A percentile compares a stretch with the other conserved stretches of the same genome.
Evolutionary conservation across 2,113 vertebrate species (phyloP).

Genomic region (Odocoileus virginianus): DNA sequence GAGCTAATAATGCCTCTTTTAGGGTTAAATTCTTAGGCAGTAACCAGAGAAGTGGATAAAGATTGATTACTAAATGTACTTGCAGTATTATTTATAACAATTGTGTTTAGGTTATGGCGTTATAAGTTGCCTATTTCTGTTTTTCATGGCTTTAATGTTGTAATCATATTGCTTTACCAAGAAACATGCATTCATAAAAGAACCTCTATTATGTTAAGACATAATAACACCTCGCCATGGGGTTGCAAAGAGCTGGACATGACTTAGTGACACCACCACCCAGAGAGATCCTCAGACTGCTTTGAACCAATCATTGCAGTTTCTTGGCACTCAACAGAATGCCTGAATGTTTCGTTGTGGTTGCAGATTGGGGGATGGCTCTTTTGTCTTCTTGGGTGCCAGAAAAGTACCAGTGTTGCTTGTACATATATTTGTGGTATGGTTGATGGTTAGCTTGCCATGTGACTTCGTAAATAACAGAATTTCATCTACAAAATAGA

Average conservation of each 20-base stretch:
- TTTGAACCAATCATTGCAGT: conserved; percentile 38
- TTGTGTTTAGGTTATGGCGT: background rate
- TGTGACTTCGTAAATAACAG: background rate
- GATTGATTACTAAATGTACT: background rate
- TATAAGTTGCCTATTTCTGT: background rate
- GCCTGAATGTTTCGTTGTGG: background rate
- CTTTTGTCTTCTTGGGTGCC: conserved; percentile 2
- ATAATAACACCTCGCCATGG: background rate
- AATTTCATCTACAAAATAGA: background rate
- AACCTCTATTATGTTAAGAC: conserved; percentile 40
- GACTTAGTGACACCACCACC: background rate
- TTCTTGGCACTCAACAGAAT: conserved; percentile 30
- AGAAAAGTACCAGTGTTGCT: background rate
- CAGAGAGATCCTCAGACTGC: conserved; percentile 41
- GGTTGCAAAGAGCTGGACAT: background rate
- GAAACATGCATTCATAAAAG: background rate
- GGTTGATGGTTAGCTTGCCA: accelerated
- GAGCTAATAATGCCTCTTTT: background rate
- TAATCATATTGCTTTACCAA: background rate
- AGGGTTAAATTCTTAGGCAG: background rate
- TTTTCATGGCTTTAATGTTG: background rate
- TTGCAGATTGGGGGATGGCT: conserved; percentile 3
- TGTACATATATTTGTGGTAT: accelerated
- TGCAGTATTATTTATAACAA: background rate
- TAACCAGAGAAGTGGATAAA: background rate